phyloP scores from a whole-genome alignment of 2,113 vertebrate genomes.

The Thamnaconus septentrionalis region DNA sequence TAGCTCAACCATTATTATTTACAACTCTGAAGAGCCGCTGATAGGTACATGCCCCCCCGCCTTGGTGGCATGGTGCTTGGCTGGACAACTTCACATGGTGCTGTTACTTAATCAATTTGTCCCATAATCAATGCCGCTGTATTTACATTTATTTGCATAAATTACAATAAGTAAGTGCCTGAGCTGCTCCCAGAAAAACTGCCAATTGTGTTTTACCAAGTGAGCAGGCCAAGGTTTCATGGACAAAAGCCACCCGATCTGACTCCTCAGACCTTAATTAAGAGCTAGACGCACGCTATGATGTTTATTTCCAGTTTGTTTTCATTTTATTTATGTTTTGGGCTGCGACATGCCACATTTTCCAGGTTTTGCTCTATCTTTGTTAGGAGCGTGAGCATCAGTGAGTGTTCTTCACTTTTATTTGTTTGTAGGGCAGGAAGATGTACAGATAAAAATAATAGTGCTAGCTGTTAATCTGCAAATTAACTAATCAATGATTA shows the following conservation, averaged over 20 bases:
- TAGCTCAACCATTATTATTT: slow-evolving; percentile 54
- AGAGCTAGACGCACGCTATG: background rate
- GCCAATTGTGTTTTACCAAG: background rate
- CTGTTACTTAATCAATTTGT: slow-evolving; percentile 22
- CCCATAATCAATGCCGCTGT: slow-evolving; percentile 9
- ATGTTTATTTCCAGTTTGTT: too few species aligned
- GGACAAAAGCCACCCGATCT: background rate
- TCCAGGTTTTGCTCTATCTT: too few species aligned
- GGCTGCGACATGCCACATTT: too few species aligned
- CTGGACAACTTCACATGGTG: slow-evolving; percentile 11
- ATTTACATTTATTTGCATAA: slow-evolving; percentile 9
- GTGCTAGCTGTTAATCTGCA: too few species aligned
- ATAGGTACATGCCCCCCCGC: background rate
- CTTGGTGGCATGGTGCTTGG: slow-evolving; percentile 12
- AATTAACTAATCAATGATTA: too few species aligned
- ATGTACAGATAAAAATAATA: too few species aligned
- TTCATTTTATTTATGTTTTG: too few species aligned
- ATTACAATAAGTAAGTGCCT: background rate
- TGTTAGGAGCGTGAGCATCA: too few species aligned
- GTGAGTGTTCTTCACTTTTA: too few species aligned
- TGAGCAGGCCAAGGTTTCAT: background rate
- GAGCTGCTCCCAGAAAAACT: background rate
- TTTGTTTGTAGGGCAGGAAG: too few species aligned
- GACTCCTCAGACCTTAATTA: slow-evolving; percentile 4
- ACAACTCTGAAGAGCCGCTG: background rate